Conservation (phyloP, 1,140 invertebrate species). For the Tetramorium simillimum region DNA sequence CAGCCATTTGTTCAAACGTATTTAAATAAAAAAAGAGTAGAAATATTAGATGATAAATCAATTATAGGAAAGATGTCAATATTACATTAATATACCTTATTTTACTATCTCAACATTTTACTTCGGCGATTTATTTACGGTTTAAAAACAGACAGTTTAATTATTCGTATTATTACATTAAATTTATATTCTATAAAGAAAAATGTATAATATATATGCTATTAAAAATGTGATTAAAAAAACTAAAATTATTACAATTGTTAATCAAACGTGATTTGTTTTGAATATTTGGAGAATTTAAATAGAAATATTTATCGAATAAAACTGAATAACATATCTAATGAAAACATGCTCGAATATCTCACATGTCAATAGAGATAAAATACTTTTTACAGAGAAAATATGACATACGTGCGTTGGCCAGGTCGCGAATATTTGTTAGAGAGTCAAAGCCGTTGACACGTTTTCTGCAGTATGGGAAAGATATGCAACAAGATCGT, state of each 20-base stretch:
- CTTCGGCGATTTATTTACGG: not conserved
- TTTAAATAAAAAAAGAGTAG: not conserved
- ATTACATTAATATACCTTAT: not conserved
- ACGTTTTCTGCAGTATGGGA: not conserved
- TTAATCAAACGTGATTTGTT: not conserved
- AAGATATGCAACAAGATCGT: not conserved
- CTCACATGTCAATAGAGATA: not conserved
- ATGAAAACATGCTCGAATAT: not conserved
- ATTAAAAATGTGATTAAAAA: not conserved
- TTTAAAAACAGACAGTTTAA: not conserved
- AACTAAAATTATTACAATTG: not conserved
- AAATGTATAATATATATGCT: not conserved
- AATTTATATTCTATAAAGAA: not conserved
- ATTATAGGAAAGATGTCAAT: not conserved
- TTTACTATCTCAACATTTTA: not conserved
- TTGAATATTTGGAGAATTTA: not conserved
- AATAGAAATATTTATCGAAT: not conserved
- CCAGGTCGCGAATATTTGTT: not conserved
- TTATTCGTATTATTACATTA: not conserved
- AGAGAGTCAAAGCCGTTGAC: conserved; percentile 2
- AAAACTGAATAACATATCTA: not conserved
- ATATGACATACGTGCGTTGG: not conserved
- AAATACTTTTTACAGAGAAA: not conserved
- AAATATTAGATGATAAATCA: not conserved
- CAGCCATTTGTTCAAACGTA: not conserved